Base-by-base conservation (phyloP, 2,888 invertebrate species). In the Shargacucullia verbasci region DNA sequence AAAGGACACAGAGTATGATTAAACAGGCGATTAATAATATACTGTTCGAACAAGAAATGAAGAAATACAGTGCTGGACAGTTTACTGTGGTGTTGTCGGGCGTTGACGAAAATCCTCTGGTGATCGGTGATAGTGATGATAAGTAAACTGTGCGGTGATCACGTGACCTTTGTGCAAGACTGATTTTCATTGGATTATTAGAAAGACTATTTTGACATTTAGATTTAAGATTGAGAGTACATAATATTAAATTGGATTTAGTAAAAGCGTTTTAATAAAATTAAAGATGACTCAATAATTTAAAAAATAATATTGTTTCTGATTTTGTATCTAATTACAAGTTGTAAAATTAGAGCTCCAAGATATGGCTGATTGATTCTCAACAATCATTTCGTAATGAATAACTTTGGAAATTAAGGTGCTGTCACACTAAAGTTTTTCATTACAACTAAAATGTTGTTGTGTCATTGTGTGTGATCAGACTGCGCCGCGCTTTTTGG, bases 11-110 rank as follows among this genome's bases (percentile, higher is more conserved):
- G 34, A 86, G 89, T 1, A 91, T 93, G 90, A 92, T 93, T 38
- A 92, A 94, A 50, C 92, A 92, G 59, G 92, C 92, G 0, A 93
- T 94, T 2, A 92, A 93, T 47, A 93, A 92, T 54, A 92, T 93
- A 38, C 58, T 92, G 11, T 93, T 92, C 64, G 93, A 93, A 55
- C 92, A 92, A 47, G 93, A 93, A 64, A 93, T 93, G 92, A 91
- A 91, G 70, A 91, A 88, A 49, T 94, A 90, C 46, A 78, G 62
- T 39, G 57, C 72, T 1, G 77, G 79, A 1, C 86, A 87, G 54
- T 89, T 87, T 31, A 79, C 85, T 0, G 84, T 89, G 0, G 80
- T 88, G 0, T 61, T 87, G 5, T 52, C 85, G 0, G 82, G 77
- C 0, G 70, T 80, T 1, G 89, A 90, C 13, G 89, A 88, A 47